Percentiles rank a stretch among this genome's conserved stretches.
Evolutionary conservation across 2,888 invertebrate genomes (phyloP).

Genomic region (Strigamia transsilvanica): DNA sequence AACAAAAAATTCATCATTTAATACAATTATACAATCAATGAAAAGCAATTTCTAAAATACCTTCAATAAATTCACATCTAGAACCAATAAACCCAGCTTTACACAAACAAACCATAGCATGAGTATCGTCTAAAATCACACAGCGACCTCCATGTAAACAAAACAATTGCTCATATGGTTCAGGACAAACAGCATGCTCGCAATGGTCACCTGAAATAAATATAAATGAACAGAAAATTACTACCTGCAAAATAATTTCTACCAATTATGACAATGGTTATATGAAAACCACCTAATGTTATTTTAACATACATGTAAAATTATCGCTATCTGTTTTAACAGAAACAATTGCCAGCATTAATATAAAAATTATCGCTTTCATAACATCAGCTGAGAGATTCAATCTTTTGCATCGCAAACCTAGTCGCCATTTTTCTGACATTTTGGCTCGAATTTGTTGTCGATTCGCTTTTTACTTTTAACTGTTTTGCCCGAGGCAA

Average conservation of each 20-base stretch:
- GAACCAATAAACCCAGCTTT: conserved; percentile 36
- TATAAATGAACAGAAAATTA: neutral
- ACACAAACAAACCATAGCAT: conserved; percentile 46
- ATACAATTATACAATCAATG: no score
- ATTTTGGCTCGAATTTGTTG: neutral
- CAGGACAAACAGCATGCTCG: conserved; percentile 37
- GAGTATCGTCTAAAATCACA: conserved; percentile 16
- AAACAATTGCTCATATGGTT: conserved; percentile 6
- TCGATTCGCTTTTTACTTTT: neutral
- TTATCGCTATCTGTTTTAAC: neutral
- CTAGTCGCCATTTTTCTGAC: conserved; percentile 2
- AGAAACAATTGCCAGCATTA: neutral
- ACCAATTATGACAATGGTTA: neutral
- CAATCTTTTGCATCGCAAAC: no score
- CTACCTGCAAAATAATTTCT: no score
- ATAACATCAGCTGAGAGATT: neutral
- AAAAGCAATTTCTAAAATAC: neutral
- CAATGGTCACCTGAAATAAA: conserved; percentile 22
- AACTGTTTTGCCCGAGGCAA: neutral
- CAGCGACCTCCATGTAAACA: conserved; percentile 37
- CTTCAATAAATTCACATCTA: conserved; percentile 36
- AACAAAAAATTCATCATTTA: neutral
- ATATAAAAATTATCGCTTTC: neutral
- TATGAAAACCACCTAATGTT: neutral
- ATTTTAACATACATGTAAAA: neutral